These are phyloP conservation scores for Sebastes diploproa DNA, from an alignment of 2,797 vertebrate species.

Conservation along the genomic window DNA sequence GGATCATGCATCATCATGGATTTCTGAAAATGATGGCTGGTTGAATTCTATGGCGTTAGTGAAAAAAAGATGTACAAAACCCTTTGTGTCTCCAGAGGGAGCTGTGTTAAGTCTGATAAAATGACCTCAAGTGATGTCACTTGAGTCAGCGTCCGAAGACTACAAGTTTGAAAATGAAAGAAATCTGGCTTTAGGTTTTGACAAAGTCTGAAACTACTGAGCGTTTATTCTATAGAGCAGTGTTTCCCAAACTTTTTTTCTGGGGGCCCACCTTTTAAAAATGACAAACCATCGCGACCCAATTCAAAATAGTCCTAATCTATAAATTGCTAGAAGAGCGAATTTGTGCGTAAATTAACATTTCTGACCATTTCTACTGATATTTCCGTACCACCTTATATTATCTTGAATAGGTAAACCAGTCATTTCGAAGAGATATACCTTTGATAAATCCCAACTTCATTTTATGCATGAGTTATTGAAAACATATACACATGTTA, in stretches of 20 bases:
- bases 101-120: neutral
- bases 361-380: fast-evolving
- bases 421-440: too few species aligned
- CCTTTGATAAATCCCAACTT: too few species aligned
- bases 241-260: too few species aligned
- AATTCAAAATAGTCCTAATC: fast-evolving
- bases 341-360: too few species aligned
- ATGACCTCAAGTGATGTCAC: neutral
- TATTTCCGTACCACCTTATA: too few species aligned
- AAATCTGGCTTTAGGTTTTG: neutral
- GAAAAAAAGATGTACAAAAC: neutral
- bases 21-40: neutral
- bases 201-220: neutral
- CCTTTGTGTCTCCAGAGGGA: neutral
- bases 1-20: neutral
- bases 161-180: neutral
- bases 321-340: too few species aligned
- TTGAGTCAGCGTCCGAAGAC: neutral
- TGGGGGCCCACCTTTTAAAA: too few species aligned
- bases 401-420: too few species aligned
- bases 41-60: neutral
- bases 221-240: too few species aligned
- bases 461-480: too few species aligned
- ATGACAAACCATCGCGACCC: too few species aligned
- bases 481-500: too few species aligned